Evolutionary conservation across 2,888 invertebrate species (phyloP), one percentile per base, ranked within the genome.

Genomic region (Papilio elwesi): DNA sequence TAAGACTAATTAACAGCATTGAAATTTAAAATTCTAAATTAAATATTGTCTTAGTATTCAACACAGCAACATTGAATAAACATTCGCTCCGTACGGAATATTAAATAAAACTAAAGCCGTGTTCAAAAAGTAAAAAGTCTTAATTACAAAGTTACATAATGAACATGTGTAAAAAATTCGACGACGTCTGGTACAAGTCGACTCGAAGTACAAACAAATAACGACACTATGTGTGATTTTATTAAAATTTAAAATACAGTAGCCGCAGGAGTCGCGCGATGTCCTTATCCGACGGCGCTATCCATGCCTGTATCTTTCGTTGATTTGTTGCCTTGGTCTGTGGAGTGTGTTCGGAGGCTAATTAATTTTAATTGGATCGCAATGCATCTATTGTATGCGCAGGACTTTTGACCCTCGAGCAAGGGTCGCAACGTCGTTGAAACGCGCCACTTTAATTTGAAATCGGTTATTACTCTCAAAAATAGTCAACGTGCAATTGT

Each of bases 361-460:
- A 92, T 92, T 92, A 92, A 91, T 92, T 92, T 92, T 92, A 92
- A 92, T 92, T 92, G 91, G 91, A 82, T 81, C 79, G 83, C 81
- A 83, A 82, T 83, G 80, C 81, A 83, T 83, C 83, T 83, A 82
- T 83, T 83, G 82, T 82, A 77, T 77, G 78, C 78, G 76, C 78
- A 80, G 74, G 76, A 82, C 86, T 84, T 88, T 85, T 87, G 87
- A 87, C 87, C 87, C 83, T 81, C 80, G 82, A 80, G 82, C 85
- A 82, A 82, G 83, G 83, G 84, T 83, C 83, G 78, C 74, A 74
- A 74, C 74, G 75, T 78, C 76, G 78, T 80, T 79, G 79, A 78
- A 78, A 76, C 68, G 70, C n/a, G 62, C 78, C 78, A 72, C 70
- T 74, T 74, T 74, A 64, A 75, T 73, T 52, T 53, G 51, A 69